Conservation (phyloP, 2,113 vertebrate species). For the Calidris pugnax region DNA sequence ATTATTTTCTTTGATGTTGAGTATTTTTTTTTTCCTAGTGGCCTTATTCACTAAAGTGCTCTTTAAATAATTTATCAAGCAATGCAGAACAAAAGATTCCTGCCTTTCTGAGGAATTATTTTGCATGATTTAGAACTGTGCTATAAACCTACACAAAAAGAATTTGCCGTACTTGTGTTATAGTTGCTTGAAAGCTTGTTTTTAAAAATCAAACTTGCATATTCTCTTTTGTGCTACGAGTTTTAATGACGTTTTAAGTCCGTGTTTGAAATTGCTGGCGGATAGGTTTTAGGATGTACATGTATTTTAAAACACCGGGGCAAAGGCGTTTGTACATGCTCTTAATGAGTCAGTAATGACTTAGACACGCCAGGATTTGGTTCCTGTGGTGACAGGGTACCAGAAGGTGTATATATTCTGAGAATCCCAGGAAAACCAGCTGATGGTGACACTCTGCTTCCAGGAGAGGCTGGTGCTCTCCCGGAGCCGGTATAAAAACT, state of each 20-base stretch:
- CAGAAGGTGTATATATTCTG: neutral
- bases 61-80: constrained; percentile 39
- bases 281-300: neutral
- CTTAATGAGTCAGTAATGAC: neutral
- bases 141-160: neutral
- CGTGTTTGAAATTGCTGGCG: neutral
- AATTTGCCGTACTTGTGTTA: neutral
- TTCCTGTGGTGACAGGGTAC: neutral
- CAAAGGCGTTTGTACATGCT: neutral
- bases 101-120: neutral
- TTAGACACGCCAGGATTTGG: neutral
- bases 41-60: neutral
- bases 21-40: neutral
- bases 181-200: neutral
- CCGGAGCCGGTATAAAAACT: neutral
- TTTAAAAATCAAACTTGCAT: neutral
- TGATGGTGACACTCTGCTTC: neutral
- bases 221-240: neutral
- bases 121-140: neutral
- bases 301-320: neutral
- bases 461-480: neutral
- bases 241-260: neutral
- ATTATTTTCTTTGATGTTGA: neutral
- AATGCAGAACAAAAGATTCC: neutral
- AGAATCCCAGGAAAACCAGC: neutral